Evolutionary conservation across 2,888 invertebrate genomes (phyloP).

Genomic region (Muscina levida): DNA sequence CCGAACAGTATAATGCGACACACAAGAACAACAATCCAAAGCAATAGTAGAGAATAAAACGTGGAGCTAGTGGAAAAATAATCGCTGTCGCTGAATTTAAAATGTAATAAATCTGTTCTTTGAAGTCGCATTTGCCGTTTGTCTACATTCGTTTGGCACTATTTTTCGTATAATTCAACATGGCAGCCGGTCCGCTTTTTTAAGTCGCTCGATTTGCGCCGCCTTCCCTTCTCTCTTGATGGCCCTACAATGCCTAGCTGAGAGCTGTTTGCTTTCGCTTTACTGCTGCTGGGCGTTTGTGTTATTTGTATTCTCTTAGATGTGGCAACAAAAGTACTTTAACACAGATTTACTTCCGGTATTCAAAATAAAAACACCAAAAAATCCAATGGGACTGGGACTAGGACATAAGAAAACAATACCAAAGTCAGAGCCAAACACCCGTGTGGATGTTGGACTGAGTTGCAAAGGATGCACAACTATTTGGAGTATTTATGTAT

Average conservation of each 20-base stretch:
- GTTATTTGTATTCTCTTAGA: not conserved
- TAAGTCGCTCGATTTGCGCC: constrained; percentile 30
- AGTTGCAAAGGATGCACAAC: not conserved
- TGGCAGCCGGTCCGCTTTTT: constrained; percentile 38
- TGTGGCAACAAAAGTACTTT: constrained; percentile 51
- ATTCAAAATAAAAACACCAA: constrained; percentile 24
- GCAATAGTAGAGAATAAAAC: not conserved
- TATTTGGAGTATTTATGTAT: constrained; percentile 2
- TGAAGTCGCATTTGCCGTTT: constrained; percentile 60
- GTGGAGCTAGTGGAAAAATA: constrained; percentile 32
- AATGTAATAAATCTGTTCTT: constrained; percentile 64
- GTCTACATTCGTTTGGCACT: constrained; percentile 60
- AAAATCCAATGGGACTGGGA: constrained; percentile 13
- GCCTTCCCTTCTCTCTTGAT: no score
- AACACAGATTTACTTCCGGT: constrained; percentile 58
- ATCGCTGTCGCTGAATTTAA: constrained; percentile 55
- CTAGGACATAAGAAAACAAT: not conserved
- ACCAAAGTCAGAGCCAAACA: not conserved
- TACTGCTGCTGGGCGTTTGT: no score
- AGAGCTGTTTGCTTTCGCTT: no score
- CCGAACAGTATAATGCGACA: not conserved
- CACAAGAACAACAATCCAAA: not conserved
- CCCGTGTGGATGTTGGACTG: not conserved
- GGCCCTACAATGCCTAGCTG: no score
- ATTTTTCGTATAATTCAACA: constrained; percentile 54